These are phyloP conservation scores for Caenorhabditis remanei DNA, from an alignment of 1,140 invertebrate genomes.

Conservation along the genomic window DNA sequence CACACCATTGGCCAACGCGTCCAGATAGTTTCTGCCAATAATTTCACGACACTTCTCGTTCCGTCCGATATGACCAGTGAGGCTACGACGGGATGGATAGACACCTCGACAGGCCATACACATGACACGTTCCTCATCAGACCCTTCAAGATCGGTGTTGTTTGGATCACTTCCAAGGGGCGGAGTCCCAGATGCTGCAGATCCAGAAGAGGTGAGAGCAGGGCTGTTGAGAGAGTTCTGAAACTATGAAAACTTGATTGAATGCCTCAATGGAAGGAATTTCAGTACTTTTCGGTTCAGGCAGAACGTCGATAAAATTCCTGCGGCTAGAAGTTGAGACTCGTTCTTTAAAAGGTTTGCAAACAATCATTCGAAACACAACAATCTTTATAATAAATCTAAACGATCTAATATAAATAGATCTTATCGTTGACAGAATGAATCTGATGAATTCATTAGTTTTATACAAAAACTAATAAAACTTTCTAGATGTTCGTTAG, in stretches of 20 bases:
- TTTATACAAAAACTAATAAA: too few species aligned
- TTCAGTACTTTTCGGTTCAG: conserved; percentile 29
- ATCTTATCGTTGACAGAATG: not conserved
- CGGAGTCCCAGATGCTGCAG: conserved; percentile 42
- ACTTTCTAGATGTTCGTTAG: not conserved
- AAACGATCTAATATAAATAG: conserved; percentile 5
- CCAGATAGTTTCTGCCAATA: conserved; percentile 71
- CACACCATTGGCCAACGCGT: conserved; percentile 61
- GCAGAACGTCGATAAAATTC: conserved; percentile 25
- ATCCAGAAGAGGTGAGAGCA: conserved; percentile 29
- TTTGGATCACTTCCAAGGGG: conserved; percentile 31
- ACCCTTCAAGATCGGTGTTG: conserved; percentile 53
- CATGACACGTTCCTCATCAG: conserved; percentile 64
- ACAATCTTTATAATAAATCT: conserved; percentile 7
- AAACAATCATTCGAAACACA: conserved; percentile 26
- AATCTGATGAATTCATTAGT: not conserved
- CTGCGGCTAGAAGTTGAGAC: conserved; percentile 26
- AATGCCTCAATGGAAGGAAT: not conserved
- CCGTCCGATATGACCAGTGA: conserved; percentile 72
- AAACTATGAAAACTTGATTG: not conserved
- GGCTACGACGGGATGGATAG: conserved; percentile 67
- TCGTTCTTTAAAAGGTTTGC: conserved; percentile 34
- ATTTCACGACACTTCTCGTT: conserved; percentile 71
- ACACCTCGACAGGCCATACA: conserved; percentile 72
- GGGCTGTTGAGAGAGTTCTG: conserved; percentile 47